phyloP scores from a whole-genome alignment of 92 coral and sea anemone genomes.

The Epizoanthus scotinus region DNA sequence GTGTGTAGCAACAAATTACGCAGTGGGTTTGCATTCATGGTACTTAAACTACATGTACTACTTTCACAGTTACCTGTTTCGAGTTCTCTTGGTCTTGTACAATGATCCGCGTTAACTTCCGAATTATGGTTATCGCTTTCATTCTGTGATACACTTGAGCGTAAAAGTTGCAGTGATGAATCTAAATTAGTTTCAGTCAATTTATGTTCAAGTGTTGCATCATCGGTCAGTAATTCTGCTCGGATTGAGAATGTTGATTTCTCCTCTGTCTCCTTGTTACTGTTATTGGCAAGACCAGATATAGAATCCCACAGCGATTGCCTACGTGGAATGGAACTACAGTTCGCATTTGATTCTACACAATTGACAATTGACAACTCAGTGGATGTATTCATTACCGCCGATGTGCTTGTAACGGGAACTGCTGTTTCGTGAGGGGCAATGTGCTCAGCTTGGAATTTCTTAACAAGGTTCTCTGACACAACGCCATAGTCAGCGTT shows the following conservation, averaged over 20 bases:
- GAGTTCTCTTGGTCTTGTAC: not conserved
- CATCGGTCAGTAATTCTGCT: not conserved
- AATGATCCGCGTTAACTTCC: not conserved
- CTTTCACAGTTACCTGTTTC: not conserved
- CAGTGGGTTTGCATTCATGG: too few relatives aligned
- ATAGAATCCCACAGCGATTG: conserved; percentile 16
- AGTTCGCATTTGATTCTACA: not conserved
- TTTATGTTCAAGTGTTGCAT: not conserved
- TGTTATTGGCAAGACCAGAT: not conserved
- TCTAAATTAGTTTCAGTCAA: not conserved
- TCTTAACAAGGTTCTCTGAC: not conserved
- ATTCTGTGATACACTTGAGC: not conserved
- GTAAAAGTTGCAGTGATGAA: not conserved
- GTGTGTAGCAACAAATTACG: too few relatives aligned
- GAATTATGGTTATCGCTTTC: not conserved
- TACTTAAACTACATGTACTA: too few relatives aligned
- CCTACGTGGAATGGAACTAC: not conserved
- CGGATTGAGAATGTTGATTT: not conserved
- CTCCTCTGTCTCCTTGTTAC: not conserved
- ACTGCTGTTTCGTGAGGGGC: not conserved
- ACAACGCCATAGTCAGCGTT: not conserved
- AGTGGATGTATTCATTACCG: not conserved
- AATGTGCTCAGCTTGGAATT: not conserved
- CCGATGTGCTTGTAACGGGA: not conserved
- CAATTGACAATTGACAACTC: not conserved